phyloP scores from a whole-genome alignment of 2,797 vertebrate genomes.

The Moxostoma hubbsi region DNA sequence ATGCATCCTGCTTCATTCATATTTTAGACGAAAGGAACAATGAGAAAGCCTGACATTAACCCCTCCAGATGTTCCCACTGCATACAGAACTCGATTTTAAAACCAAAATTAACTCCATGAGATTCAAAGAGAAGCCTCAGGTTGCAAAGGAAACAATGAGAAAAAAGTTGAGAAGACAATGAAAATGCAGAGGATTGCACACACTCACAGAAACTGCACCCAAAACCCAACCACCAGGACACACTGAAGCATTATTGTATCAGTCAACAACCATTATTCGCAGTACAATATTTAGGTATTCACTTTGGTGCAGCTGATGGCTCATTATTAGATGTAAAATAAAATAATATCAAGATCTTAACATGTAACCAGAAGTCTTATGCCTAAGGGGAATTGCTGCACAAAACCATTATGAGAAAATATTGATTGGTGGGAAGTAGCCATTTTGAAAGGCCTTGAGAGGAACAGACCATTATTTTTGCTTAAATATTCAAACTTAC shows the following conservation, averaged over 20 bases:
- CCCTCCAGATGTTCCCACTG: slow-evolving; percentile 15
- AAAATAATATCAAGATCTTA: neutral
- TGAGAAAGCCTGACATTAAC: neutral
- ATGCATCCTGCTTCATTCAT: slow-evolving; percentile 8
- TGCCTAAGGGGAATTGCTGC: neutral
- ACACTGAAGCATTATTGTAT: neutral
- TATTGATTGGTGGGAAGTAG: neutral
- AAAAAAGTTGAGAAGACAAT: neutral
- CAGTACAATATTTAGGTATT: neutral
- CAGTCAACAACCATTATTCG: neutral
- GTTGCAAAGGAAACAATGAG: neutral
- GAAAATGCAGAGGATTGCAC: neutral
- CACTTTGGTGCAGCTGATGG: neutral
- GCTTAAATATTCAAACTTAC: neutral
- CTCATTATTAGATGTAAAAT: slow-evolving; percentile 6
- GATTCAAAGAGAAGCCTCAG: neutral
- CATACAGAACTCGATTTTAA: slow-evolving; percentile 9
- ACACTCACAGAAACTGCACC: neutral
- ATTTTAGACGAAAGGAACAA: slow-evolving; percentile 5
- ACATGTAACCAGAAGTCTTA: neutral
- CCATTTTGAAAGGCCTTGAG: neutral
- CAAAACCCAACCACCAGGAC: neutral
- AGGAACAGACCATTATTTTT: neutral
- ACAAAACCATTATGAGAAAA: neutral
- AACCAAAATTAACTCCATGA: neutral